Evolutionary conservation across 2,888 invertebrate species (phyloP).

Genomic region (Tortricodes alternella): DNA sequence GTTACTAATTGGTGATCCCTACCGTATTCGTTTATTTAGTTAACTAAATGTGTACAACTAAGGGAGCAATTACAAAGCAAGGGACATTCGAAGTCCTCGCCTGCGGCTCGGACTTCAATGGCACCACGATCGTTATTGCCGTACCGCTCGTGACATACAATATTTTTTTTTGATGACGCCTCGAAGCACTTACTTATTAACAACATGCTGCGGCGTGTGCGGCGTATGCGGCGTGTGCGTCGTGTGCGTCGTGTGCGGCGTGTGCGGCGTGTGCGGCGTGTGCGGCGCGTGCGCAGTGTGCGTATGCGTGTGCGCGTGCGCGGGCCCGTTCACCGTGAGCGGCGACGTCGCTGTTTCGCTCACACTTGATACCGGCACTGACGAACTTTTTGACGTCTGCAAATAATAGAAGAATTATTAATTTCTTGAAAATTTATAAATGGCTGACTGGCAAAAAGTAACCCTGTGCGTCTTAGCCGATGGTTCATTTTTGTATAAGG

Average conservation of each 20-base stretch:
- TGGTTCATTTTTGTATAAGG: too few relatives aligned
- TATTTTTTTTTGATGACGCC: not conserved
- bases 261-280: constrained; percentile 16
- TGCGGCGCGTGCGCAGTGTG: not conserved
- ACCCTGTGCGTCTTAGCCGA: too few relatives aligned
- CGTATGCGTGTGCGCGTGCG: constrained; percentile 14
- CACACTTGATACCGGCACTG: constrained; percentile 25
- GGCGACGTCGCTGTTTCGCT: constrained; percentile 44
- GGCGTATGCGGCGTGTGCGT: constrained; percentile 45
- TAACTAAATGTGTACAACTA: too few relatives aligned
- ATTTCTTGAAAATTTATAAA: too few relatives aligned
- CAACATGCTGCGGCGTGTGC: constrained; percentile 54
- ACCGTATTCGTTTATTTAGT: too few relatives aligned
- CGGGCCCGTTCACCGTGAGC: constrained; percentile 45
- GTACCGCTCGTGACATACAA: too few relatives aligned
- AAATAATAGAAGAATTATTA: not conserved
- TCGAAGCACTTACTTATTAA: constrained; percentile 64
- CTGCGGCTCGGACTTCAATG: too few relatives aligned
- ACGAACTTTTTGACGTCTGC: constrained; percentile 28
- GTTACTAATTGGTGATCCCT: too few relatives aligned
- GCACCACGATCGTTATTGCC: too few relatives aligned
- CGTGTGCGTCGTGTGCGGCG: constrained; percentile 19
- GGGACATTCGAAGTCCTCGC: too few relatives aligned
- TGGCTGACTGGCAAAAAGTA: too few relatives aligned
- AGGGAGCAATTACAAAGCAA: too few relatives aligned